Conservation (phyloP, 2,888 invertebrate genomes). For the Azorinus chamasolen region DNA sequence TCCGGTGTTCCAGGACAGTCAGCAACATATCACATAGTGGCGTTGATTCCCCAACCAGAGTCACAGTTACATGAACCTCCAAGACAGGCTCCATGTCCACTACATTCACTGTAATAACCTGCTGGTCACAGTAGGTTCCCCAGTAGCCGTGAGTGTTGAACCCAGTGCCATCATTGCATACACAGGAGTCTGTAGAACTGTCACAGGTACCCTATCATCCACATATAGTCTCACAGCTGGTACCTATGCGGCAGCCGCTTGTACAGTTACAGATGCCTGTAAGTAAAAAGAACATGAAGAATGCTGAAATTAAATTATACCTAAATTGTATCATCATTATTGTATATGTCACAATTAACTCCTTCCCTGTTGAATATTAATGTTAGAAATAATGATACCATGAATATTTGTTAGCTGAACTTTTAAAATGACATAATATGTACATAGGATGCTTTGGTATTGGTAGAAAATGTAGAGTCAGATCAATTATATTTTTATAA, state of each 20-base stretch:
- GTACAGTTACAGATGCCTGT: constrained; percentile 64
- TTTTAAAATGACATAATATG: too few species aligned
- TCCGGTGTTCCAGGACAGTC: constrained; percentile 68
- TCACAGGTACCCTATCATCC: constrained; percentile 64
- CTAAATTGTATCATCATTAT: too few species aligned
- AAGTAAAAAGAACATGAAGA: neutral
- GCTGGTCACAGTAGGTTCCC: constrained; percentile 68
- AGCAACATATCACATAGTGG: constrained; percentile 64
- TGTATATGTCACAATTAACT: too few species aligned
- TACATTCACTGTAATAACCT: constrained; percentile 67
- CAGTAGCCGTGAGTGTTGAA: constrained; percentile 64
- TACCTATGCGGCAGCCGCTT: constrained; percentile 40
- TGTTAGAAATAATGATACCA: too few species aligned
- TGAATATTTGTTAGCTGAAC: too few species aligned
- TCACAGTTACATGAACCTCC: constrained; percentile 69
- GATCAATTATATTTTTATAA: too few species aligned
- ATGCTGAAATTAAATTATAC: too few species aligned
- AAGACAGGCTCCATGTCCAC: constrained; percentile 71
- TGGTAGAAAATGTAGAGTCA: too few species aligned
- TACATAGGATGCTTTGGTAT: too few species aligned
- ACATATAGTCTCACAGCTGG: constrained; percentile 58
- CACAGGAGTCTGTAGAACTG: constrained; percentile 65
- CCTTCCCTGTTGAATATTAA: too few species aligned
- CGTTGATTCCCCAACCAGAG: constrained; percentile 69
- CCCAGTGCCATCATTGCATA: constrained; percentile 46